Base-by-base conservation (phyloP, 2,113 vertebrate species). In the Alligator mississippiensis region DNA sequence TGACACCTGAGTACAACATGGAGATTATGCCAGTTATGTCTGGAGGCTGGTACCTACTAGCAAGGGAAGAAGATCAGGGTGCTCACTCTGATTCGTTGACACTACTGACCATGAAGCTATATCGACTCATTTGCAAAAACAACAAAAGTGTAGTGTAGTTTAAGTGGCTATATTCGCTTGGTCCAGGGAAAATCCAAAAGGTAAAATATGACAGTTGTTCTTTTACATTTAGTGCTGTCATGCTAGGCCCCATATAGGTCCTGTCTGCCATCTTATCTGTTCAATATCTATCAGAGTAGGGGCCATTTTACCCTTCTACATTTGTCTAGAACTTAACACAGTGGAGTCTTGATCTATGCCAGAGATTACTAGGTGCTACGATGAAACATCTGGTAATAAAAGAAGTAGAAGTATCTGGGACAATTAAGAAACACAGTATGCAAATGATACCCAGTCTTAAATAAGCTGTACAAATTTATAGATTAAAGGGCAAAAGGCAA, bases 371-470 rank as follows among this genome's bases (percentile, higher is more conserved):
- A 68, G 7, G 7, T 18, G 30, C 18, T 14, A 68, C 2, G 18
- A 18, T 28, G 30, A 82, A 93, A 92, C 2, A 24, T 64, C 28
- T 92, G 34, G 9, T 85, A 95, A 84, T 63, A 18, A 87, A 88
- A 96, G 92, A 91, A 54, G 4, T 10, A 96, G 92, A 91, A 54
- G 4, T 10, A 5, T 68, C 66, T 15, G 7, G 5, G 13, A 16
- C 59, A 95, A 91, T 62, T 86, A 94, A 87, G 30, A 92, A 18
- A 96, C 55, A 85, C 5, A 60, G 62, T 17, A 54, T 57, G 21
- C 21, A 91, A 92, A 59, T 7, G 57, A 60, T 1, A 3, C 38
- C 81, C 57, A 81, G 59, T 3, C 2, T 87, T 19, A 4, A 27
- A 75, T 4, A 6, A 22, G 70, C 30, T 68, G 61, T 28, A 54